phyloP scores from a whole-genome alignment of 2,113 vertebrate species.

The Haemorhous mexicanus region DNA sequence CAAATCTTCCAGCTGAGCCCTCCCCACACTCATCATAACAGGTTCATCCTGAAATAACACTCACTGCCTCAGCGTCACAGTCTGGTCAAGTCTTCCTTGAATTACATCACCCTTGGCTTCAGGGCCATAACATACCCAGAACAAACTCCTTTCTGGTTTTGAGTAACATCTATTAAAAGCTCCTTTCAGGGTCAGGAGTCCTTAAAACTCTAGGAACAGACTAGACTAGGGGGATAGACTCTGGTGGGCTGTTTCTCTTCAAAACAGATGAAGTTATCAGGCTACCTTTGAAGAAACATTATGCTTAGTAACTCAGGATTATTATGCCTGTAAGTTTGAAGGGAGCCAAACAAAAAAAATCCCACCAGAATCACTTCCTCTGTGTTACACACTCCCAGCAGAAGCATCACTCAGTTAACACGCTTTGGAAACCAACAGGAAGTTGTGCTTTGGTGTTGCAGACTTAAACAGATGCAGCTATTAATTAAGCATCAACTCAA shows the following conservation, averaged over 20 bases:
- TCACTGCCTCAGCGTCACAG: not conserved
- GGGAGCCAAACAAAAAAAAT: not conserved
- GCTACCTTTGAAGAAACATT: not conserved
- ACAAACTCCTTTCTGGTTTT: not conserved
- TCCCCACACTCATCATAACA: not conserved
- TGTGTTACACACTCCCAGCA: not conserved
- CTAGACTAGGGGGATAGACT: not conserved
- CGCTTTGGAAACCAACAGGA: accelerated
- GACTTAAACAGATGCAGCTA: not conserved
- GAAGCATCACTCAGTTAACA: not conserved
- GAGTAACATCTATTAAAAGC: not conserved
- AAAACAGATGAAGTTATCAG: not conserved
- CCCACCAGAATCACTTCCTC: not conserved
- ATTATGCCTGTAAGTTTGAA: not conserved
- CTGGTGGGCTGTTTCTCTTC: not conserved
- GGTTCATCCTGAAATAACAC: not conserved
- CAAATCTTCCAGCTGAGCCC: not conserved
- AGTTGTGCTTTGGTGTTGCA: not conserved
- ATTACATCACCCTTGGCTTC: not conserved
- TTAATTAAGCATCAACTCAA: not conserved
- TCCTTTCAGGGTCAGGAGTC: not conserved
- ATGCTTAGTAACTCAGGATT: not conserved
- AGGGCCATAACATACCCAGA: not conserved
- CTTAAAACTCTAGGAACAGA: not conserved
- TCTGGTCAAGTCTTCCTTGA: not conserved